phyloP scores from a whole-genome alignment of 2,113 vertebrate genomes.

The Macroglossus sobrinus region DNA sequence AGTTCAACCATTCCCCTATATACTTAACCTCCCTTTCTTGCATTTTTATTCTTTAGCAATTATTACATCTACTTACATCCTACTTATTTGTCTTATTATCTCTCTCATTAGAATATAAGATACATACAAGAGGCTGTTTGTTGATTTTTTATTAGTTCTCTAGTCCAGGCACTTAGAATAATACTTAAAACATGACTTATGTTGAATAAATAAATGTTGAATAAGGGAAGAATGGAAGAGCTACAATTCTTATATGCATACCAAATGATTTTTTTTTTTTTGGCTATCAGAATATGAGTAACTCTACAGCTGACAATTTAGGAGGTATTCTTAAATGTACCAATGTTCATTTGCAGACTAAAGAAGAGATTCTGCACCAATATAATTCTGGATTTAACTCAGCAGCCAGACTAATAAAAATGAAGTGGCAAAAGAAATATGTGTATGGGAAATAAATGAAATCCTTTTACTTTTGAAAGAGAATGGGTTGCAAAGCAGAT shows the following conservation, averaged over 20 bases:
- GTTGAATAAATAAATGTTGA: background rate
- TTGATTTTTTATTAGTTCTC: background rate
- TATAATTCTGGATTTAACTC: background rate
- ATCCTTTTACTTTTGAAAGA: background rate
- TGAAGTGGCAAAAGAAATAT: background rate
- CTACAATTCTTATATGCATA: background rate
- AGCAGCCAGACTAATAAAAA: background rate
- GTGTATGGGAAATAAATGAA: background rate
- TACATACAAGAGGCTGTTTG: background rate
- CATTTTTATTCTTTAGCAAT: background rate
- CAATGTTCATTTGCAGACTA: background rate
- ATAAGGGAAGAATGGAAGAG: background rate
- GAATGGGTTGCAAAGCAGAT: background rate
- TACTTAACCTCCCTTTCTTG: background rate
- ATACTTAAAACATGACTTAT: background rate
- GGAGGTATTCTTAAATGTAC: background rate
- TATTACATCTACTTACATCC: background rate
- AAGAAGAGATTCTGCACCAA: background rate
- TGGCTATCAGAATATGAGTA: background rate
- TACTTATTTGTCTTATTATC: background rate
- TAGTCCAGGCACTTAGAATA: background rate
- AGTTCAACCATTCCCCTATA: background rate
- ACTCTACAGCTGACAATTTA: background rate
- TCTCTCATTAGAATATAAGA: background rate
- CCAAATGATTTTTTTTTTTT: background rate